Conservation (phyloP, 2,113 vertebrate species). For the Cephalopterus ornatus region DNA sequence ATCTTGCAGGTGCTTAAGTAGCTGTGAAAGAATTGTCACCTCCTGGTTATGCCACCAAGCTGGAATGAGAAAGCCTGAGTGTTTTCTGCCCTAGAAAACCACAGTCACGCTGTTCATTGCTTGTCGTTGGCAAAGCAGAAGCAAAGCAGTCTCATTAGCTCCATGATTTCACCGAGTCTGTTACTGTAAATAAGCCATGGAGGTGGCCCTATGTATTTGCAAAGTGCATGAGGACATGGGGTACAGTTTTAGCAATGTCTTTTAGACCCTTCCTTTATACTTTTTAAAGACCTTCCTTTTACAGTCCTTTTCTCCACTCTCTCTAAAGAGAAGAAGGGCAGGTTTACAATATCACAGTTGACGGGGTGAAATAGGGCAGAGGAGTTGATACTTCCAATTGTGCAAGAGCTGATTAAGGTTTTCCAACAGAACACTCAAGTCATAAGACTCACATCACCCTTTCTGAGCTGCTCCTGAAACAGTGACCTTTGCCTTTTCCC, state of each 20-base stretch:
- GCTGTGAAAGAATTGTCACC: not conserved
- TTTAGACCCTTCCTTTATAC: not conserved
- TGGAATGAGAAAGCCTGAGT: not conserved
- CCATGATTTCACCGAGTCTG: not conserved
- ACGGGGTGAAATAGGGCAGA: not conserved
- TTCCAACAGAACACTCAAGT: not conserved
- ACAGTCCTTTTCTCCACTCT: not conserved
- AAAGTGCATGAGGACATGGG: accelerated
- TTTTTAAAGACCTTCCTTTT: not conserved
- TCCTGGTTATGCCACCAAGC: not conserved
- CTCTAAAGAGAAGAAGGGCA: not conserved
- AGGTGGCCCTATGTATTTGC: not conserved
- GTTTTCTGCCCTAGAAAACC: not conserved
- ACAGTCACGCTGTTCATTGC: not conserved
- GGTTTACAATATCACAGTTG: not conserved
- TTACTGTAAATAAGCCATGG: not conserved
- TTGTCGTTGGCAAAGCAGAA: not conserved
- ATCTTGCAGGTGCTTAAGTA: not conserved
- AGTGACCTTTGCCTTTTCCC: not conserved
- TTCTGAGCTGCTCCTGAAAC: not conserved
- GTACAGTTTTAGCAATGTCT: not conserved
- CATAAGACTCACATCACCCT: not conserved
- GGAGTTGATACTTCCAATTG: not conserved
- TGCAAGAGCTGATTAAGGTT: not conserved
- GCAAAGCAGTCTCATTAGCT: not conserved